Percentiles rank a stretch among this genome's conserved stretches.
phyloP scores from a whole-genome alignment of 53 echinoderm and acorn worm species.

The Antedon mediterranea region DNA sequence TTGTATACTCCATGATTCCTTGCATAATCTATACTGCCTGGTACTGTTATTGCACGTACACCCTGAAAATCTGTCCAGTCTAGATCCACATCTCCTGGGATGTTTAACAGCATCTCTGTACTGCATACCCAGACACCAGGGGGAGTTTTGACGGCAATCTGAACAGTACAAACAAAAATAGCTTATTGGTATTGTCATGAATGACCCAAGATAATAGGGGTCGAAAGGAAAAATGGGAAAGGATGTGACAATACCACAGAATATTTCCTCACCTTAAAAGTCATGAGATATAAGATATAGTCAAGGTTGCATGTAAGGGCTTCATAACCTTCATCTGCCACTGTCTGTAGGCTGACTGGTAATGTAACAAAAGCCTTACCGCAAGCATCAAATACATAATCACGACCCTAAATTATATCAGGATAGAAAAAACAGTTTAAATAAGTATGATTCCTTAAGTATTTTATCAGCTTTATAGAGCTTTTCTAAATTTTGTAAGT shows the following conservation, averaged over 20 bases:
- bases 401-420: constrained; percentile 73
- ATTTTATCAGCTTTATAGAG: no score
- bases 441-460: no score
- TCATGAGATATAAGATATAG: constrained; percentile 45
- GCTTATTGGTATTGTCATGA: no score
- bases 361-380: constrained; percentile 73
- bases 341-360: constrained; percentile 35
- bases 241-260: no score
- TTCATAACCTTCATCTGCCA: constrained; percentile 36
- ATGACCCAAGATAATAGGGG: no score
- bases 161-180: not conserved
- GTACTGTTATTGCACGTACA: constrained; percentile 50
- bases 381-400: constrained; percentile 67
- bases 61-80: constrained; percentile 50
- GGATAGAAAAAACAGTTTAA: no score
- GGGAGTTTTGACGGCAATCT: constrained; percentile 61
- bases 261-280: constrained; percentile 44
- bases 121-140: constrained; percentile 87
- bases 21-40: constrained; percentile 55
- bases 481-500: no score
- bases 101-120: constrained; percentile 75
- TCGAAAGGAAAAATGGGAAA: no score
- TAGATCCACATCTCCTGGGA: constrained; percentile 28
- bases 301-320: constrained; percentile 60
- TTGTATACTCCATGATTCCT: constrained; percentile 77